These are phyloP conservation scores for Drosophila atripex DNA, from an alignment of 2,888 invertebrate species.

Conservation along the genomic window DNA sequence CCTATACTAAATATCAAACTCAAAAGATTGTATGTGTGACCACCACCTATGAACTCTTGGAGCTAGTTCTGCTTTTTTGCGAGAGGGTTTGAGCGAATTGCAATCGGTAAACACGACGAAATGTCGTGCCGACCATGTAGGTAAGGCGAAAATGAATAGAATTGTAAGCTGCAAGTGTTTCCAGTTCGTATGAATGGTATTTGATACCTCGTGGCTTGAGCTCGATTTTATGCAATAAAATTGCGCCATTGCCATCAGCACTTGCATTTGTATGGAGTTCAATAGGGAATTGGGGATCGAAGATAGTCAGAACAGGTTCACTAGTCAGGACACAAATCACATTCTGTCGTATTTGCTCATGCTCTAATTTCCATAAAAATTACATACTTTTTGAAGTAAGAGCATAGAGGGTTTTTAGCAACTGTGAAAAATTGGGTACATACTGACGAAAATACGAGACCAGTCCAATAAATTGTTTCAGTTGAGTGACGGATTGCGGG, in stretches of 20 bases:
- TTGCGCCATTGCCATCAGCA: background rate
- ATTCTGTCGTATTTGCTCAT: too few species aligned
- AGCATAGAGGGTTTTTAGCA: background rate
- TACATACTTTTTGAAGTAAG: too few species aligned
- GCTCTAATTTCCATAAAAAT: too few species aligned
- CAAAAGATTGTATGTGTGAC: slow-evolving; percentile 11
- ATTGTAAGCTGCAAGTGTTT: too few species aligned
- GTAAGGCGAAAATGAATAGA: too few species aligned
- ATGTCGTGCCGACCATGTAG: too few species aligned
- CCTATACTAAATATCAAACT: slow-evolving; percentile 35
- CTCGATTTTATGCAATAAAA: background rate
- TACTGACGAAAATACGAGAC: background rate
- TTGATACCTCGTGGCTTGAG: background rate
- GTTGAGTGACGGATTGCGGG: background rate
- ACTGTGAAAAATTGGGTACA: background rate
- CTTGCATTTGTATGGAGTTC: background rate
- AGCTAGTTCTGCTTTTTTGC: slow-evolving; percentile 28
- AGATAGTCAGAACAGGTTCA: too few species aligned
- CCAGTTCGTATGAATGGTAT: background rate
- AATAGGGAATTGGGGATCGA: too few species aligned
- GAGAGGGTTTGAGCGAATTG: slow-evolving; percentile 1
- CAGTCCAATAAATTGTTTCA: background rate
- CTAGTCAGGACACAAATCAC: too few species aligned
- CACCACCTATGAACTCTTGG: too few species aligned
- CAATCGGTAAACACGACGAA: background rate